These are phyloP conservation scores for Drepanosiphum platanoidis DNA, from an alignment of 2,888 invertebrate genomes.

Conservation along the genomic window DNA sequence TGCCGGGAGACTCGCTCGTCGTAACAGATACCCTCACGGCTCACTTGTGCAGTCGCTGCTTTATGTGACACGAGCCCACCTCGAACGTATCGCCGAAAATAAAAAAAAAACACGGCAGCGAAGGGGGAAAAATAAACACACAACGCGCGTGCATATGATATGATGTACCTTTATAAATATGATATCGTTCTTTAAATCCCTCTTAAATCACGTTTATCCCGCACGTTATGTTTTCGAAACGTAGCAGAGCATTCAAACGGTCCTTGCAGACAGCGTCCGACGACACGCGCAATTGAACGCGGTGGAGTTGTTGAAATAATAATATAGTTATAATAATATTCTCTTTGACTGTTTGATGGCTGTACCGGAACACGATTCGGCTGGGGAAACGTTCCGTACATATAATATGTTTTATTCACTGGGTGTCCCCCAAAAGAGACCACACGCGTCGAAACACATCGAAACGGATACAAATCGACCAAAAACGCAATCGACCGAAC, in stretches of 20 bases:
- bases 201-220: not conserved
- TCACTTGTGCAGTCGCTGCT: not conserved
- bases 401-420: not conserved
- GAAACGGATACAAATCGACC: not conserved
- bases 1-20: too few species aligned
- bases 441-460: not conserved
- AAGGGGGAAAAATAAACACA: not conserved
- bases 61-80: not conserved
- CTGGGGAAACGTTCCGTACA: not conserved
- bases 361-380: constrained; percentile 1
- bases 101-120: not conserved
- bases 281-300: constrained; percentile 1
- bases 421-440: not conserved
- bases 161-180: too few species aligned
- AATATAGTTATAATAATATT: not conserved
- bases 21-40: not conserved
- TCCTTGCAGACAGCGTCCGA: not conserved
- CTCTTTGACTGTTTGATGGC: not conserved
- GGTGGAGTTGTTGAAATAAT: not conserved
- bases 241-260: not conserved
- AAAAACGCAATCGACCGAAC: not conserved
- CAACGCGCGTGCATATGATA: too few species aligned
- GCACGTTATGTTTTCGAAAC: not conserved
- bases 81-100: not conserved
- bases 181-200: not conserved